Evolutionary conservation across 2,797 vertebrate genomes (phyloP).

Genomic region (Australoheros facetus): DNA sequence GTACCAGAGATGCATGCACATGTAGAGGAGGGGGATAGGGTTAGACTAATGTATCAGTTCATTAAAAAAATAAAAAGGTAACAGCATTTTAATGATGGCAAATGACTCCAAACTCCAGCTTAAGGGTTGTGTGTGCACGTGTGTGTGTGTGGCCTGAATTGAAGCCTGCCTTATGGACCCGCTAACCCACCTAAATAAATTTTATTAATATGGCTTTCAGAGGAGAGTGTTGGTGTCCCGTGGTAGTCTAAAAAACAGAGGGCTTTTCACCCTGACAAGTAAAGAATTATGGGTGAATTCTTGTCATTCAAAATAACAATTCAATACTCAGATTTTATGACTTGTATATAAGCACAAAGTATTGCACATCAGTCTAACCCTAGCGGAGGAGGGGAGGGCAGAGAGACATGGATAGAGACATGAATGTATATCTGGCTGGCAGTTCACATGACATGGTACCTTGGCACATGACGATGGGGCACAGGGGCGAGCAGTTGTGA

Average conservation of each 20-base stretch:
- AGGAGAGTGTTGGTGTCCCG: slow-evolving; percentile 18
- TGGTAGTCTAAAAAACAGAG: slow-evolving; percentile 23
- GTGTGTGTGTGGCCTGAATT: slow-evolving; percentile 1
- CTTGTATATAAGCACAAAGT: not conserved
- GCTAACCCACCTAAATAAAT: slow-evolving; percentile 20
- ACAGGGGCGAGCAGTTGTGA: slow-evolving; percentile 57
- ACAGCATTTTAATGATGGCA: not conserved
- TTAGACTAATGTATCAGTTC: slow-evolving; percentile 34
- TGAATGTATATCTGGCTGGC: slow-evolving; percentile 67
- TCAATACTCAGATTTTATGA: not conserved
- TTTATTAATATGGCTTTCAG: slow-evolving; percentile 64
- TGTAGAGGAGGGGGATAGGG: slow-evolving; percentile 42
- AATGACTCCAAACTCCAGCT: not conserved
- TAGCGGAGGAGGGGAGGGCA: slow-evolving; percentile 17
- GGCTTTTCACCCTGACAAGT: not conserved
- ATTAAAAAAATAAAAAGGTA: not conserved
- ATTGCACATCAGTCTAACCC: slow-evolving; percentile 56
- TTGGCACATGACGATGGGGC: slow-evolving; percentile 82
- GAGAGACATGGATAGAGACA: slow-evolving; percentile 20
- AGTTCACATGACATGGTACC: slow-evolving; percentile 76
- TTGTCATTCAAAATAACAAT: slow-evolving; percentile 11
- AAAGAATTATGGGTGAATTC: not conserved
- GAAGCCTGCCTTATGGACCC: slow-evolving; percentile 17
- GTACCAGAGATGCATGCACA: slow-evolving; percentile 68
- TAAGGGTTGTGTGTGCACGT: not conserved